phyloP scores from a whole-genome alignment of 1,140 invertebrate genomes.

The Anthonomus grandis region DNA sequence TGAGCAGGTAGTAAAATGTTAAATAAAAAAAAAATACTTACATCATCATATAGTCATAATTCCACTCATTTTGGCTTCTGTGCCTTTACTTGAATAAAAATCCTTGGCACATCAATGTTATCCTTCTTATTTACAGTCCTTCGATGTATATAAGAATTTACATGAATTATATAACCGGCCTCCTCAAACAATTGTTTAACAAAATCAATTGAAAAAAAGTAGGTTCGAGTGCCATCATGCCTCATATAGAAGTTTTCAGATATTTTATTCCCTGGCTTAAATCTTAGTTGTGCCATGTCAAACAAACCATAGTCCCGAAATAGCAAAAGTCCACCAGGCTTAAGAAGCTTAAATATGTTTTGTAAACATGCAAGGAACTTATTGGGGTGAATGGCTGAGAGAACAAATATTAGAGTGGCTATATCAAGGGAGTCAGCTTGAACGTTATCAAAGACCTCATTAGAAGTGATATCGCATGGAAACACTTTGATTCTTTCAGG shows the following conservation, averaged over 20 bases:
- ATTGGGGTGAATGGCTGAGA: slow-evolving; percentile 88
- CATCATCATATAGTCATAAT: not conserved
- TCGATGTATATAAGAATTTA: slow-evolving; percentile 75
- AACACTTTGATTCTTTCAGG: slow-evolving; percentile 69
- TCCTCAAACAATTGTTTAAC: slow-evolving; percentile 59
- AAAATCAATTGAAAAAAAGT: slow-evolving; percentile 75
- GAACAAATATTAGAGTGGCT: slow-evolving; percentile 91
- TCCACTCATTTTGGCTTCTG: slow-evolving; percentile 49
- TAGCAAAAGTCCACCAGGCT: slow-evolving; percentile 78
- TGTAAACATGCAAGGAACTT: slow-evolving; percentile 70
- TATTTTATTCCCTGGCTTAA: slow-evolving; percentile 90
- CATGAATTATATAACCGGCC: slow-evolving; percentile 66
- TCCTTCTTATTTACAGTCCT: slow-evolving; percentile 90
- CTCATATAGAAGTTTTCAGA: slow-evolving; percentile 93
- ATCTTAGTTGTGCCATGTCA: slow-evolving; percentile 95
- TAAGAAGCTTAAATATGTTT: slow-evolving; percentile 69
- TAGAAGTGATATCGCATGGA: slow-evolving; percentile 65
- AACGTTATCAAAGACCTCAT: slow-evolving; percentile 59
- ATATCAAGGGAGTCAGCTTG: slow-evolving; percentile 66
- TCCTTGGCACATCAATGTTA: slow-evolving; percentile 81
- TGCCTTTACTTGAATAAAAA: slow-evolving; percentile 92
- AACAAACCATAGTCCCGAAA: slow-evolving; percentile 98
- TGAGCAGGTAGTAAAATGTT: too few species aligned
- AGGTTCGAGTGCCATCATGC: slow-evolving; percentile 93
- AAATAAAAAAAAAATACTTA: slow-evolving; percentile 10